phyloP scores from a whole-genome alignment of 1,140 invertebrate species.

The Drosophila elegans region DNA sequence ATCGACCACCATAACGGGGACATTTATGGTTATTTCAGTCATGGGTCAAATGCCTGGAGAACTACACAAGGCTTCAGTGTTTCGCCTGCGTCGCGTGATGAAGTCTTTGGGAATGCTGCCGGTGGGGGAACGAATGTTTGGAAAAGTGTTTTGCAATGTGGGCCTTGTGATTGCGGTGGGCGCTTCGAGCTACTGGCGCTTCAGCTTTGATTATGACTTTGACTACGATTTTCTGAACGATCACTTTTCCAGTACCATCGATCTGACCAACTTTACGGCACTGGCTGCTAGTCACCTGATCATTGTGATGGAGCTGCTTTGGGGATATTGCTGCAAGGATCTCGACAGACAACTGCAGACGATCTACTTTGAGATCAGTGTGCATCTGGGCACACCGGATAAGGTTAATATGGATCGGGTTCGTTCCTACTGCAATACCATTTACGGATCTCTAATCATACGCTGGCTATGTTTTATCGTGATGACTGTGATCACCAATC shows the following conservation, averaged over 20 bases:
- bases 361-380: slow-evolving; percentile 5
- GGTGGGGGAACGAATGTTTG: background rate
- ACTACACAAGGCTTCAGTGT: slow-evolving; percentile 43
- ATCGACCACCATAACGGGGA: too few relatives aligned
- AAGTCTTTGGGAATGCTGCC: slow-evolving; percentile 41
- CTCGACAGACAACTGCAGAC: slow-evolving; percentile 42
- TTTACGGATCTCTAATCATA: slow-evolving; percentile 8
- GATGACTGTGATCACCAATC: background rate
- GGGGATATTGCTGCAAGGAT: slow-evolving; percentile 19
- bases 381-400: slow-evolving; percentile 10
- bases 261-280: slow-evolving; percentile 25
- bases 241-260: slow-evolving; percentile 41
- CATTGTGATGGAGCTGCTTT: slow-evolving; percentile 39
- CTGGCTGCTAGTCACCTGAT: slow-evolving; percentile 12
- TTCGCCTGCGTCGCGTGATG: slow-evolving; percentile 40
- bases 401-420: slow-evolving; percentile 15
- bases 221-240: slow-evolving; percentile 27
- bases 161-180: background rate
- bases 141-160: slow-evolving; percentile 28
- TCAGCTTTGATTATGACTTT: slow-evolving; percentile 32
- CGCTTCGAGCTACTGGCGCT: background rate
- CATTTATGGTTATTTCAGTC: slow-evolving; percentile 14
- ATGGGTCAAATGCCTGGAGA: slow-evolving; percentile 39
- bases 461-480: background rate
- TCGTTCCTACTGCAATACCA: slow-evolving; percentile 22